Evolutionary conservation across 2,797 vertebrate genomes (phyloP), one percentile per base, ranked within the genome.

Genomic region (Lophotriccus pileatus): DNA sequence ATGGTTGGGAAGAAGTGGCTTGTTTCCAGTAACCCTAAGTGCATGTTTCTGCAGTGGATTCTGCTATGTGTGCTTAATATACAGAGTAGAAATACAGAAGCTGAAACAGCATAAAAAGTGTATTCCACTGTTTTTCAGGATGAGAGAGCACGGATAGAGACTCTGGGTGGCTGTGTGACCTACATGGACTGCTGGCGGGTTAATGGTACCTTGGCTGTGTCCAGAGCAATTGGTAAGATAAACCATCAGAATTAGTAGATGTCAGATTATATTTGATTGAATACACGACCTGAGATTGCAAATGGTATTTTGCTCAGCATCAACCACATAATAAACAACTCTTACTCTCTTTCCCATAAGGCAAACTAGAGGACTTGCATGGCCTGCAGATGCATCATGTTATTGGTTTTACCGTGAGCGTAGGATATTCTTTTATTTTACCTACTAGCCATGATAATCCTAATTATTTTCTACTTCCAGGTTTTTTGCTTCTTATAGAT

Each of bases 161-260:
- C 98, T 5, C 97, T 99, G 43, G 99, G 99, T 1, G 99, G 99
- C 72, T 99, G 99, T 36, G 98, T 99, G 56, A 98, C 98, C 22
- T 98, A 99, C 92, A 98, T 99, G 98, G 99, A 99, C 66, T 99
- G 99, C 96, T 99, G 99, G 99, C 91, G 99, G 32, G 99, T 99
- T 77, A 99, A 99, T 41, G 99, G 99, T 32, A 99, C 99, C 39
- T 98, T 99, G 55, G 99, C 99, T 7, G 99, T 99, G 62, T 99
- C 99, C 94, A 98, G 99, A 97, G 99, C 99, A 32, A 99, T 99
- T 16, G 99, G 99, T 99, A 93, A 98, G 98, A 79, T 36, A 69
- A 69, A 37, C 32, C 37, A 39, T 27, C 36, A 73, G 66, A 84
- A 58, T 55, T 36, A 24, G 47, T 43, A 19, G 27, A 44, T 12